Base-by-base conservation (phyloP, 2,797 vertebrate species). In the Rachycentron canadum region DNA sequence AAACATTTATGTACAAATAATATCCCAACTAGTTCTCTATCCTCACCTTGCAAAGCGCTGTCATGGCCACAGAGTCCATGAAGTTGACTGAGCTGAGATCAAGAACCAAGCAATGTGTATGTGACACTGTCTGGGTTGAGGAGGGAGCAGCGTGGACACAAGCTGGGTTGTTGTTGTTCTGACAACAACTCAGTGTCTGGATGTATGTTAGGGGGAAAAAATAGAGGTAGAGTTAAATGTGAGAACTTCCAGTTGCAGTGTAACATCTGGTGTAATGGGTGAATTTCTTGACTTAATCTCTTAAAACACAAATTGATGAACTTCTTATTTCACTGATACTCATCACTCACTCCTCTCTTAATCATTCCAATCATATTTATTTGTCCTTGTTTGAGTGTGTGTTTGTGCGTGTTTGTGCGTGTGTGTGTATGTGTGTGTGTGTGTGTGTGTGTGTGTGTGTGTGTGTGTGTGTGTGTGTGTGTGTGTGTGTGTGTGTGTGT, bases 51-150 rank as follows among this genome's bases (percentile, higher is more conserved):
- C 93, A 93, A 65, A 97, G 85, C 26, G 83, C 91, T 65, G 90
- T 94, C 74, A 96, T 85, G 53, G 94, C 94, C 74, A 95, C 93
- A 0, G 95, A 96, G 85, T 97, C 97, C 86, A 97, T 89, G 0
- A 97, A 97, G 78, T 79, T 95, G 63, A 96, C 89, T 0, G 94
- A 45, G 43, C 95, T 92, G 82, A 97, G 88, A 81, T 97, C 96
- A 80, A 98, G 88, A 78, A 98, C 58, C 21, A 97, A 16, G 0
- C 90, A 83, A 0, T 96, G 92, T 38, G 55, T 49, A n/a, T 89
- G 68, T 16, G 1, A 0, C 90, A 89, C 65, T 90, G 57, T 53
- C 91, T 90, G 66, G 87, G 88, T 59, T 93, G 73, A 63, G 50
- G 67, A 73, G n/a, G 59, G 7, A 23, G 28, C 3, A 3, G 52